A percentile compares a stretch with the other conserved stretches of the same genome.
phyloP scores from a whole-genome alignment of 2,113 vertebrate genomes.

The Eubucco bourcierii region DNA sequence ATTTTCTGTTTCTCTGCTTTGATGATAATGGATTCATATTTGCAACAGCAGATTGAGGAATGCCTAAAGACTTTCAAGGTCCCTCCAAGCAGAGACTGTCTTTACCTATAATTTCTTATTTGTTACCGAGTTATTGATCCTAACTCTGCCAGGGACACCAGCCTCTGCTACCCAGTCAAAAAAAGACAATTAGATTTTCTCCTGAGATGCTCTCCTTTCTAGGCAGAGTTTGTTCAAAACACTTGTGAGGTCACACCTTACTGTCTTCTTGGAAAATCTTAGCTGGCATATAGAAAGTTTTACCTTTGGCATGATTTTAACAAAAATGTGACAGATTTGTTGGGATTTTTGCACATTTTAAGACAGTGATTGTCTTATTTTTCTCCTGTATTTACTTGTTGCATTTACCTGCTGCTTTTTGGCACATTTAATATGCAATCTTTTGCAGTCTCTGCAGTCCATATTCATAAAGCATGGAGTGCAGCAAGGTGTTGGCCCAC shows the following conservation, averaged over 20 bases:
- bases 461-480: not conserved
- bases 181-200: constrained; percentile 1
- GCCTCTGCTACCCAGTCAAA: not conserved
- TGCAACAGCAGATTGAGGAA: constrained; percentile 4
- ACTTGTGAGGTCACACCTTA: not conserved
- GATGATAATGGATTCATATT: constrained; percentile 14
- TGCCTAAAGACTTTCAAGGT: constrained; percentile 7
- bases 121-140: not conserved
- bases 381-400: not conserved
- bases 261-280: not conserved
- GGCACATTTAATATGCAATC: not conserved
- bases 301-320: not conserved
- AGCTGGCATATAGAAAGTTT: not conserved
- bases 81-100: not conserved
- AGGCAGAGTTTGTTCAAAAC: not conserved
- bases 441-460: not conserved
- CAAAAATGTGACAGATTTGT: not conserved
- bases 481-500: accelerated
- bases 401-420: not conserved
- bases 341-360: not conserved
- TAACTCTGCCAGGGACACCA: not conserved
- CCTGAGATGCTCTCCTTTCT: not conserved
- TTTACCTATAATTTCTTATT: constrained; percentile 4
- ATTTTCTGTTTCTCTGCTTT: not conserved
- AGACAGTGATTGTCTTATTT: not conserved